Evolutionary conservation across 1,140 invertebrate species (phyloP), one percentile per base, ranked within the genome.

Genomic region (Drosophila mauritiana): DNA sequence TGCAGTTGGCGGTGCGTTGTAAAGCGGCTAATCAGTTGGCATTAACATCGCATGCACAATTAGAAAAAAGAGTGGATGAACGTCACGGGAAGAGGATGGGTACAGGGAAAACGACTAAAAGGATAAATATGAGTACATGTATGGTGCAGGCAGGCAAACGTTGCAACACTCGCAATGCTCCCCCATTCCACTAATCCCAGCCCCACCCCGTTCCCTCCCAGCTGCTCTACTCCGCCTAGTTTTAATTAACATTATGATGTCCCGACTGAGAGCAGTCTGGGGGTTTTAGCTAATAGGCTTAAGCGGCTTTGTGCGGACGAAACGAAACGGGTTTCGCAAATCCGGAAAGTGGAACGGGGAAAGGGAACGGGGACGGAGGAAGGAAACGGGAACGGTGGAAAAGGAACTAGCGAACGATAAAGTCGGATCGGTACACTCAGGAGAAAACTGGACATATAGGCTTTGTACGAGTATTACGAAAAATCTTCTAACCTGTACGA

Each of bases 1-100:
- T 78, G 75, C 75, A 78, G 74, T 78, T 78, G 74, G 74, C 74
- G 75, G 75, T 78, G 75, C 75, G 67, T 78, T 78, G 68, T 77
- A 73, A 78, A 78, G 75, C 75, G 49, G 64, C 73, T 77, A 77
- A 77, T 77, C 63, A 77, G 73, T 77, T 77, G 73, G 73, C 62
- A 77, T 76, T 77, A 77, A 69, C 74, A 77, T 72, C 40, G 68
- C 68, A 72, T 72, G 68, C 68, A 72, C 68, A 72, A 70, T 70
- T 72, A 70, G 67, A 70, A 70, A 70, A 49, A 56, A 72, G 64
- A 70, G 25, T 45, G 65, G 51, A 70, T 56, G 49, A 70, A 56
- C 64, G 15, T 54, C 13, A 34, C 53, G 22, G 39, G 40, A 15
- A 13, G 12, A 11, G 43, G n/a, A 40, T 6, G 39, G 39, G 39